Evolutionary conservation across 2,888 invertebrate genomes (phyloP), one percentile per base, ranked within the genome.

Genomic region (Cheilosia impressa): DNA sequence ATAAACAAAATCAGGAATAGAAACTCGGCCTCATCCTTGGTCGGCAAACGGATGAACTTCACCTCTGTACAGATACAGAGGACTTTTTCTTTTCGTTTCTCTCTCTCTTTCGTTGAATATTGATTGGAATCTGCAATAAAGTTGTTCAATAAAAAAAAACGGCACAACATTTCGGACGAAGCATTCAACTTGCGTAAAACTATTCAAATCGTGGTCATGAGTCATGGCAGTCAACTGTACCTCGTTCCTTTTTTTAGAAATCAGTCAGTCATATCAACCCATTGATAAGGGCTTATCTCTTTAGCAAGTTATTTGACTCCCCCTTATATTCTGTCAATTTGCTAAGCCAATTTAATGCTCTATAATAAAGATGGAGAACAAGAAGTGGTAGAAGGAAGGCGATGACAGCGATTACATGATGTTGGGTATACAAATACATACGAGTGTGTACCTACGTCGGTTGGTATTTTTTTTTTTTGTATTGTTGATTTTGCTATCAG

Each of bases 251-350:
- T 47, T 45, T 47, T 17, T 47, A 47, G 19, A 34, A 57, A 75
- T 65, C 75, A 66, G 58, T 65, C 65, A 57, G 65, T 58, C 58
- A 75, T 75, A 66, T 75, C 65, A 73, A 63, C 55, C 27, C 15
- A 50, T 31, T 66, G 75, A 75, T 75, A 75, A 75, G 65, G 58
- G 65, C 50, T 75, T 75, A 75, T 75, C 57, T 66, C 57, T 50
- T 75, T 66, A 58, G 19, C 10, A 66, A 75, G 58, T 65, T 75
- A 50, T 58, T 75, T 75, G 13, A 53, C 45, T 47, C 27, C 75
- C 73, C 75, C 65, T 9, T 57, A 65, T 57, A 65, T 65, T 65
- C 65, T 75, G 65, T 66, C 75, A 75, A 65, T 65, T 75, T 65
- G 38, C 41, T 75, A 65, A 75, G 57, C 75, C 57, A 75, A 75